Percentiles rank a stretch among this genome's conserved stretches.
These are phyloP conservation scores for Luffia ferchaultella DNA, from an alignment of 2,888 invertebrate species.

Conservation along the genomic window DNA sequence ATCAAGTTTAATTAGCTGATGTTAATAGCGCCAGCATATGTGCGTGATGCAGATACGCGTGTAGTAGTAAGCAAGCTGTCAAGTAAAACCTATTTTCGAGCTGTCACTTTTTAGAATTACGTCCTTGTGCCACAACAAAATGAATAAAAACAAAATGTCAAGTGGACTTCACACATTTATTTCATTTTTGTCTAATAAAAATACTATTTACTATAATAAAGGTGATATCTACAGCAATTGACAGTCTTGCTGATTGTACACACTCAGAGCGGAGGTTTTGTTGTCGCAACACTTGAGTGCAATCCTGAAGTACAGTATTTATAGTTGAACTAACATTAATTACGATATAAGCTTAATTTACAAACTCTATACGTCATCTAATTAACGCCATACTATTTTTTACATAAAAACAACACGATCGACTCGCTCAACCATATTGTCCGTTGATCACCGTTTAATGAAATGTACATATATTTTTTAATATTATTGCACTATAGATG, in stretches of 20 bases:
- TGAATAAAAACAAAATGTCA: too few relatives aligned
- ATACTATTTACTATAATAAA: conserved; percentile 60
- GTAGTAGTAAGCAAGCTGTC: too few relatives aligned
- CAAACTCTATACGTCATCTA: conserved; percentile 42
- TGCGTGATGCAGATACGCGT: too few relatives aligned
- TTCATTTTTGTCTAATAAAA: conserved; percentile 67
- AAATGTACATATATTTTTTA: background rate
- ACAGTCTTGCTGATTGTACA: conserved; percentile 61
- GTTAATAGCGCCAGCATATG: too few relatives aligned
- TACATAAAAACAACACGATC: conserved; percentile 11
- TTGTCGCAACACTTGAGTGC: conserved; percentile 26
- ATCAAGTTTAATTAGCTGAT: too few relatives aligned
- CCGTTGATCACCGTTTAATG: background rate
- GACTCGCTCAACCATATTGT: background rate
- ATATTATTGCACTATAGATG: background rate
- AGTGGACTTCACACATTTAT: conserved; percentile 65
- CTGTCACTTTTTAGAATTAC: too few relatives aligned
- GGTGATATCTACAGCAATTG: conserved; percentile 62
- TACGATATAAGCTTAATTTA: conserved; percentile 42
- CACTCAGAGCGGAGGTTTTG: conserved; percentile 19
- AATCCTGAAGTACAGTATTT: conserved; percentile 23
- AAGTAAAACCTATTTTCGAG: too few relatives aligned
- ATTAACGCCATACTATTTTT: conserved; percentile 30
- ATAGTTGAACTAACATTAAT: conserved; percentile 27
- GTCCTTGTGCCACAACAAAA: too few relatives aligned